Evolutionary conservation across 2,113 vertebrate genomes (phyloP).

Genomic region (Mesitornis unicolor): DNA sequence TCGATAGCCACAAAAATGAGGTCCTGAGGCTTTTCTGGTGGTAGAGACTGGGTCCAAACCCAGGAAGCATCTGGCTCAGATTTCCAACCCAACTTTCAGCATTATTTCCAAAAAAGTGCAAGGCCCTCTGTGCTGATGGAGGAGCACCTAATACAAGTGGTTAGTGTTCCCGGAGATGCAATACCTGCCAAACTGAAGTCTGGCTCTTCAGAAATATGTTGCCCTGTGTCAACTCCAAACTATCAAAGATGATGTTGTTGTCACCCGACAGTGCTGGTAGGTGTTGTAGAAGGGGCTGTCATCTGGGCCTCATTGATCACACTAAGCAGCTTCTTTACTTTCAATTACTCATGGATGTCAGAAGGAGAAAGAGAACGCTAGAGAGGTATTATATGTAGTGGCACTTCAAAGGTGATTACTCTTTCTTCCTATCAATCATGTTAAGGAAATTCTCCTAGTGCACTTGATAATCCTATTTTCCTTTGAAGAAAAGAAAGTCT

Average conservation of each 20-base stretch:
- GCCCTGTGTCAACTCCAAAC: slow-evolving; percentile 10
- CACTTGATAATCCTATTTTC: slow-evolving; percentile 74
- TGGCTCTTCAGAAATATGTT: slow-evolving; percentile 28
- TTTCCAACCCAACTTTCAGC: not conserved
- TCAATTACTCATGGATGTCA: slow-evolving; percentile 73
- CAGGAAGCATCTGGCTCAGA: not conserved
- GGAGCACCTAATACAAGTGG: not conserved
- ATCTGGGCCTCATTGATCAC: slow-evolving; percentile 69
- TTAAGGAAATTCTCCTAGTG: slow-evolving; percentile 73
- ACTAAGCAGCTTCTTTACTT: slow-evolving; percentile 69
- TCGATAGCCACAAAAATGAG: not conserved
- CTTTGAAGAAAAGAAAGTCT: slow-evolving; percentile 71
- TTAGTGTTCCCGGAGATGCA: not conserved
- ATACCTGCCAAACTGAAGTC: not conserved
- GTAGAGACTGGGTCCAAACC: not conserved
- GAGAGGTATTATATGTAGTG: slow-evolving; percentile 69
- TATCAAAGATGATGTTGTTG: slow-evolving; percentile 25
- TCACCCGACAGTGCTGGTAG: slow-evolving; percentile 34
- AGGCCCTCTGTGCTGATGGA: not conserved
- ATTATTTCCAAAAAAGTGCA: not conserved
- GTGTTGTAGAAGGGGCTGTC: slow-evolving; percentile 65
- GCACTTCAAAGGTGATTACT: slow-evolving; percentile 80
- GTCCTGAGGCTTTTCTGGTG: not conserved
- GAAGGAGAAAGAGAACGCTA: slow-evolving; percentile 66
- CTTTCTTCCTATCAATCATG: slow-evolving; percentile 78